A percentile compares a stretch with the other conserved stretches of the same genome.
Evolutionary conservation across 2,113 vertebrate genomes (phyloP).

Genomic region (Protomyctophum bolini): DNA sequence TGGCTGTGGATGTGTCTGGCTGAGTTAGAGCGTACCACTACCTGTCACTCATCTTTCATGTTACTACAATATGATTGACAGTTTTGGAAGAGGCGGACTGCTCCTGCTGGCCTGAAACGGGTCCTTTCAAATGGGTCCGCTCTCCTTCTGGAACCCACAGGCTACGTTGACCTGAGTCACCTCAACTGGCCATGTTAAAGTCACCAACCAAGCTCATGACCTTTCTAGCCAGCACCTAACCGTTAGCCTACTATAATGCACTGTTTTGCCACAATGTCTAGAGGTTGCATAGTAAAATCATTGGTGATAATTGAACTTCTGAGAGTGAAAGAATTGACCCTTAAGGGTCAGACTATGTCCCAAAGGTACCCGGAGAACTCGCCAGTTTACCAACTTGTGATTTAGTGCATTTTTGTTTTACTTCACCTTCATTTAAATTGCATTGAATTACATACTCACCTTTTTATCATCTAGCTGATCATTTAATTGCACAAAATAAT

Average conservation of each 20-base stretch:
- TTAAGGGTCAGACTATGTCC: no score
- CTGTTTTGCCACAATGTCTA: no score
- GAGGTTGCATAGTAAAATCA: no score
- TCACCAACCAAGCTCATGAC: not conserved
- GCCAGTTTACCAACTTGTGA: no score
- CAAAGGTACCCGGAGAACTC: no score
- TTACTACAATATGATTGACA: conserved; percentile 58
- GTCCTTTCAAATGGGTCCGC: conserved; percentile 20
- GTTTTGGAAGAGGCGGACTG: conserved; percentile 38
- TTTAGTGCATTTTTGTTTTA: no score
- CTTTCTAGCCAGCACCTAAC: not conserved
- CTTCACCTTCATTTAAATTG: no score
- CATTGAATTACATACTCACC: no score
- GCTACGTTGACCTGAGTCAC: conserved; percentile 16
- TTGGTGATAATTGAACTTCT: no score
- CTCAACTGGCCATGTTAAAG: conserved; percentile 1
- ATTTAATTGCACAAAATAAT: no score
- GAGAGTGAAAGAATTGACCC: no score
- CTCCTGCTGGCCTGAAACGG: conserved; percentile 18
- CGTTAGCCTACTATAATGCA: not conserved
- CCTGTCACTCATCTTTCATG: conserved; percentile 56
- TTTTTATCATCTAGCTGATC: no score
- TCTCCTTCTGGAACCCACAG: conserved; percentile 27
- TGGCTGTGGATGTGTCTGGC: conserved; percentile 29
- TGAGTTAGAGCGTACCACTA: conserved; percentile 42